A percentile compares a stretch with the other conserved stretches of the same genome.
Evolutionary conservation across 2,888 invertebrate species (phyloP).

Genomic region (Cephus nigrinus): DNA sequence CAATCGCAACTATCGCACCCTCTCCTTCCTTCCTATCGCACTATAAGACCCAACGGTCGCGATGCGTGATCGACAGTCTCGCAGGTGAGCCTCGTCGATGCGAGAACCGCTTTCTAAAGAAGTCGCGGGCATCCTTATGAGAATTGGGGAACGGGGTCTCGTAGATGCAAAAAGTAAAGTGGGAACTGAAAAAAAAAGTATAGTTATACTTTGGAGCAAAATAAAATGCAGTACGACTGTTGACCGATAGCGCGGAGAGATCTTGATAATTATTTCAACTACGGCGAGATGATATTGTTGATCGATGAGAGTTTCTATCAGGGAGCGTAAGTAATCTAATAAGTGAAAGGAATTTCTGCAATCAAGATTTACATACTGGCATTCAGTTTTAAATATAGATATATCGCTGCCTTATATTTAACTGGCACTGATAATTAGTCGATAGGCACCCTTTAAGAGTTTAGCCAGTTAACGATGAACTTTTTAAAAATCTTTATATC

Average conservation of each 20-base stretch:
- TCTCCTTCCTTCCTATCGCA: neutral
- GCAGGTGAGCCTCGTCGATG: slow-evolving; percentile 10
- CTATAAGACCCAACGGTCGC: neutral
- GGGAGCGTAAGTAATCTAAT: neutral
- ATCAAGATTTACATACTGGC: neutral
- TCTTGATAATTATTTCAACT: neutral
- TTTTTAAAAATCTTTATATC: neutral
- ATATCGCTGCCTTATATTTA: neutral
- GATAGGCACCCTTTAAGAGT: neutral
- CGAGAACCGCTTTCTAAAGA: slow-evolving; percentile 35
- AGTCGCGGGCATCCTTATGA: slow-evolving; percentile 25
- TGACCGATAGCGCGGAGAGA: neutral
- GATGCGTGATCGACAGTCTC: neutral
- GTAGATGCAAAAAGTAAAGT: neutral
- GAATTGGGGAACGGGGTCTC: slow-evolving; percentile 17
- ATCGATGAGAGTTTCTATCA: neutral
- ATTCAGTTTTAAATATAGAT: neutral
- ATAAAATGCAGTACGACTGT: neutral
- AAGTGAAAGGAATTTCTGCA: neutral
- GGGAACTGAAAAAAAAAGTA: neutral
- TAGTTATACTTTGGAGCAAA: neutral
- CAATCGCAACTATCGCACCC: neutral
- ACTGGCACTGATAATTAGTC: neutral
- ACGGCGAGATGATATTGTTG: neutral
- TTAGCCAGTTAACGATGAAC: neutral